phyloP scores from a whole-genome alignment of 2,888 invertebrate genomes.

The Mesochorus sp. region DNA sequence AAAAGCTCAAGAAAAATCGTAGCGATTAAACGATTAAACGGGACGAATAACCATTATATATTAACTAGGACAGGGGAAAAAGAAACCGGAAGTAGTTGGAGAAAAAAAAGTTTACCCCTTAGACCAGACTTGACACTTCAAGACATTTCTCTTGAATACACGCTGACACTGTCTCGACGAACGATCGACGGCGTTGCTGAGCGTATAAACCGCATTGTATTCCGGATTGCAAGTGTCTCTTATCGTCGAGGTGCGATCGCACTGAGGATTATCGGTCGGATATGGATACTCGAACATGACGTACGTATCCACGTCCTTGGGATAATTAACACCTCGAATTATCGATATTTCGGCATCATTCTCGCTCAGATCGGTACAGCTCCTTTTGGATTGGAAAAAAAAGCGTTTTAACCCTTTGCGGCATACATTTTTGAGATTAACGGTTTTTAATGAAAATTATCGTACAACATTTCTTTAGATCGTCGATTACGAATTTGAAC shows the following conservation, averaged over 20 bases:
- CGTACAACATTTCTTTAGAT: too few relatives aligned
- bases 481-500: too few relatives aligned
- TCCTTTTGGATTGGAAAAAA: slow-evolving; percentile 81
- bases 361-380: slow-evolving; percentile 96
- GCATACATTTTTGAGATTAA: too few relatives aligned
- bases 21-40: slow-evolving; percentile 28
- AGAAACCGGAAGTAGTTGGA: slow-evolving; percentile 24
- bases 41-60: slow-evolving; percentile 35
- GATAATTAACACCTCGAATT: slow-evolving; percentile 93
- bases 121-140: slow-evolving; percentile 96
- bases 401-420: too few relatives aligned
- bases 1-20: background rate
- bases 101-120: slow-evolving; percentile 88
- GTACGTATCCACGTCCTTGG: slow-evolving; percentile 95
- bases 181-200: slow-evolving; percentile 90
- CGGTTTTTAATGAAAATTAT: too few relatives aligned
- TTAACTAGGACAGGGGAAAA: slow-evolving; percentile 22
- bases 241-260: slow-evolving; percentile 89
- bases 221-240: slow-evolving; percentile 95
- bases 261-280: slow-evolving; percentile 90
- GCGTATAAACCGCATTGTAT: slow-evolving; percentile 89
- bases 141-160: slow-evolving; percentile 92
- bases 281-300: slow-evolving; percentile 96
- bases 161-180: slow-evolving; percentile 91
- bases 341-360: slow-evolving; percentile 94